Conservation (phyloP, 2,888 invertebrate genomes). For the Marronus borbonicus region DNA sequence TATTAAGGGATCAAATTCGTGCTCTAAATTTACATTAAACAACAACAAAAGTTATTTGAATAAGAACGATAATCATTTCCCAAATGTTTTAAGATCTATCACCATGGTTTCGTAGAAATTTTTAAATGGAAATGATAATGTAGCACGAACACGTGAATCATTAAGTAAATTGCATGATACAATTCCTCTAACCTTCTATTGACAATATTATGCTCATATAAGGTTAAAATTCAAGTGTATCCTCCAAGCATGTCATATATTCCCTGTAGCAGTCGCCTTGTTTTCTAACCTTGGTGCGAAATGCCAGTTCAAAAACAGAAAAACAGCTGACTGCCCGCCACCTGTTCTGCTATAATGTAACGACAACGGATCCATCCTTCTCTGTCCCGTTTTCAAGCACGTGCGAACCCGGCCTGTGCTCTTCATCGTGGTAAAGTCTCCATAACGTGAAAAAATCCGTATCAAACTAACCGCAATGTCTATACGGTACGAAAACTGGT, state of each 20-base stretch:
- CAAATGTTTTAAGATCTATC: no score
- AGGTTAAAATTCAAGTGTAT: constrained; percentile 25
- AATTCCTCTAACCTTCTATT: background rate
- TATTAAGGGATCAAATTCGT: no score
- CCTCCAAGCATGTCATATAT: constrained; percentile 32
- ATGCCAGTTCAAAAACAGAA: constrained; percentile 20
- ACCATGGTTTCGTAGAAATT: no score
- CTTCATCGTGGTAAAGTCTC: background rate
- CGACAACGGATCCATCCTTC: background rate
- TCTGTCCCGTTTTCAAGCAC: background rate
- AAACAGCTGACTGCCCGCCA: constrained; percentile 26
- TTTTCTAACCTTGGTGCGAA: constrained; percentile 24
- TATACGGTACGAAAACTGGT: constrained; percentile 1
- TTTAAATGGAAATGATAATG: no score
- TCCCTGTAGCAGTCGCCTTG: constrained; percentile 23
- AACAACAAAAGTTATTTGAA: no score
- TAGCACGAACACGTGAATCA: background rate
- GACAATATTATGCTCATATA: constrained; percentile 21
- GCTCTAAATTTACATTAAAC: no score
- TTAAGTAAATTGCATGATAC: background rate
- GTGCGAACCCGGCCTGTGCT: background rate
- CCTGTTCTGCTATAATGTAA: constrained; percentile 11
- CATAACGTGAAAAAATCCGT: background rate
- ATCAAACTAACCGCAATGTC: constrained; percentile 2
- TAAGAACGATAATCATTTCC: no score